phyloP scores from a whole-genome alignment of 2,797 vertebrate genomes.

The Chlorospingus semifuscus region DNA sequence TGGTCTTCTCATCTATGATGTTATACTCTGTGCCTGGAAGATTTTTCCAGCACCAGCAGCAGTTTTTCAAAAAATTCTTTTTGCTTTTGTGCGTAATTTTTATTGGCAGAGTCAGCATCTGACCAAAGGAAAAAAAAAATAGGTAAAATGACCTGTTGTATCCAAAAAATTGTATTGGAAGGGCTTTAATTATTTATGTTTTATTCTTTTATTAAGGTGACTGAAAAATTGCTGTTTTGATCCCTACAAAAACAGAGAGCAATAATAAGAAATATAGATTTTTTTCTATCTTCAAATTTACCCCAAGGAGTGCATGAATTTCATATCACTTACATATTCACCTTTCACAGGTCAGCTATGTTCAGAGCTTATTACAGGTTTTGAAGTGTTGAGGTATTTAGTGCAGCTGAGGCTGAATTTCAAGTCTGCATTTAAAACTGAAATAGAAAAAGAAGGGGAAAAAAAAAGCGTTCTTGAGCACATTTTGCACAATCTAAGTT shows the following conservation, averaged over 20 bases:
- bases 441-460: not conserved
- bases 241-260: not conserved
- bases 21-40: not conserved
- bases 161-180: fast-evolving
- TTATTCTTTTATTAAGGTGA: not conserved
- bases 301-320: not conserved
- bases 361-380: not conserved
- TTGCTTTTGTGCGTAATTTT: not conserved
- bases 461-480: not conserved
- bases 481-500: not conserved
- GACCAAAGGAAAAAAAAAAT: not conserved
- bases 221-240: not conserved
- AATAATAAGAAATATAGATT: not conserved
- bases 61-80: fast-evolving
- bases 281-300: not conserved
- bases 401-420: not conserved
- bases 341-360: not conserved
- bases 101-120: too few relatives aligned
- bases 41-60: not conserved
- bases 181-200: not conserved
- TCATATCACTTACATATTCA: not conserved
- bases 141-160: not conserved
- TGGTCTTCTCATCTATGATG: not conserved
- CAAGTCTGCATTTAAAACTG: not conserved
- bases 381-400: not conserved